Percentiles rank a stretch among this genome's conserved stretches.
These are phyloP conservation scores for Microcebus griseorufus DNA, from an alignment of 2,113 vertebrate genomes.

Conservation along the genomic window DNA sequence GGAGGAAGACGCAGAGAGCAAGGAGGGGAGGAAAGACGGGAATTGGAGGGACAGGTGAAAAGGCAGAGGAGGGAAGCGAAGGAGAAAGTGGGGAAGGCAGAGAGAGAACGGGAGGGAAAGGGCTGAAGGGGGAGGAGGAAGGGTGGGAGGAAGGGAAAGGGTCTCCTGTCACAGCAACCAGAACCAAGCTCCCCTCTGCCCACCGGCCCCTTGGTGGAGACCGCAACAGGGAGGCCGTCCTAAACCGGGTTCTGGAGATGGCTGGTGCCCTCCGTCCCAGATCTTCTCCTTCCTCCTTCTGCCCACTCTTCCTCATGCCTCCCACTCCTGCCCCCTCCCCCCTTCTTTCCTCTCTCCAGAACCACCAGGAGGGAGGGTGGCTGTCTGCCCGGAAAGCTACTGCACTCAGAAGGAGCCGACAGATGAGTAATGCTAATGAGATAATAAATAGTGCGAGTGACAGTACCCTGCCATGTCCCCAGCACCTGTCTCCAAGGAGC, in stretches of 20 bases:
- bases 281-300: not conserved
- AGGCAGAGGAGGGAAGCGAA: not conserved
- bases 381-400: conserved; percentile 24
- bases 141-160: too few species aligned
- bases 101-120: not conserved
- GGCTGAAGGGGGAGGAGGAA: not conserved
- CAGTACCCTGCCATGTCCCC: not conserved
- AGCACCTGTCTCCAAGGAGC: conserved; percentile 28
- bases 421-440: not conserved
- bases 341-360: not conserved
- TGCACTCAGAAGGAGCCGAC: not conserved
- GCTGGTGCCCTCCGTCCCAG: too few species aligned
- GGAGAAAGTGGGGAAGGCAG: not conserved
- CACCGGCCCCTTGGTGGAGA: not conserved
- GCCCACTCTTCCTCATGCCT: too few species aligned
- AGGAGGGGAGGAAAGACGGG: not conserved
- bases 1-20: not conserved
- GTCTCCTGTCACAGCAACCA: not conserved
- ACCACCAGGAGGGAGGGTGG: conserved; percentile 37
- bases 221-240: not conserved
- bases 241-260: not conserved
- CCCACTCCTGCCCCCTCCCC: not conserved
- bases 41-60: accelerated
- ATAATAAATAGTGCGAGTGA: not conserved
- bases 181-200: not conserved